Conservation (phyloP, 2,888 invertebrate species). For the Hylaea fasciaria region DNA sequence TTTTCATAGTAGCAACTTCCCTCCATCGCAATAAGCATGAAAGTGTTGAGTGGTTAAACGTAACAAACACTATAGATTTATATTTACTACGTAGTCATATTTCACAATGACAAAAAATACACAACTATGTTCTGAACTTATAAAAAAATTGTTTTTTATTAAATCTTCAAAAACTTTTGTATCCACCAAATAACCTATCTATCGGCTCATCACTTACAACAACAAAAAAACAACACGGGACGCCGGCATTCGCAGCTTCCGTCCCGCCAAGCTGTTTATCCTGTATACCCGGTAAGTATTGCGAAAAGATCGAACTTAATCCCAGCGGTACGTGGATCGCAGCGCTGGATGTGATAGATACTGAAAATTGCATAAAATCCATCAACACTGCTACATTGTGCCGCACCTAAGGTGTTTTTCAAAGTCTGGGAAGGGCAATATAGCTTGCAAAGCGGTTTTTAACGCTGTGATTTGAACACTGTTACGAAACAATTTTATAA, state of each 20-base stretch:
- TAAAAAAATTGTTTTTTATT: background rate
- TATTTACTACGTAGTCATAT: too few relatives aligned
- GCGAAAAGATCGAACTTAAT: conserved; percentile 83
- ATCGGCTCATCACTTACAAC: background rate
- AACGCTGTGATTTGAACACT: background rate
- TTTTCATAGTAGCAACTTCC: conserved; percentile 17
- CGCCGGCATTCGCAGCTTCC: conserved; percentile 15
- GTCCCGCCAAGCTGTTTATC: conserved; percentile 70
- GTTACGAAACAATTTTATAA: too few relatives aligned
- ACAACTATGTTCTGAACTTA: too few relatives aligned
- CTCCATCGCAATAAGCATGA: conserved; percentile 8
- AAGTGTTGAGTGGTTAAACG: conserved; percentile 3
- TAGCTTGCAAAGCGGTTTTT: conserved; percentile 17
- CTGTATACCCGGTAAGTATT: conserved; percentile 76
- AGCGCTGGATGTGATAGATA: conserved; percentile 81
- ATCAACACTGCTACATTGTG: conserved; percentile 79
- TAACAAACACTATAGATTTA: background rate
- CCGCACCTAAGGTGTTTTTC: conserved; percentile 52
- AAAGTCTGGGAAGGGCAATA: conserved; percentile 45
- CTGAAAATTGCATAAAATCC: conserved; percentile 85
- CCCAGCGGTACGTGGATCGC: conserved; percentile 71
- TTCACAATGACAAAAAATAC: too few relatives aligned
- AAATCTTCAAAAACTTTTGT: background rate
- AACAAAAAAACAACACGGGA: background rate
- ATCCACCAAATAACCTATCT: background rate